These are phyloP conservation scores for Terrapene triunguis DNA, from an alignment of 2,113 vertebrate genomes.

Conservation along the genomic window DNA sequence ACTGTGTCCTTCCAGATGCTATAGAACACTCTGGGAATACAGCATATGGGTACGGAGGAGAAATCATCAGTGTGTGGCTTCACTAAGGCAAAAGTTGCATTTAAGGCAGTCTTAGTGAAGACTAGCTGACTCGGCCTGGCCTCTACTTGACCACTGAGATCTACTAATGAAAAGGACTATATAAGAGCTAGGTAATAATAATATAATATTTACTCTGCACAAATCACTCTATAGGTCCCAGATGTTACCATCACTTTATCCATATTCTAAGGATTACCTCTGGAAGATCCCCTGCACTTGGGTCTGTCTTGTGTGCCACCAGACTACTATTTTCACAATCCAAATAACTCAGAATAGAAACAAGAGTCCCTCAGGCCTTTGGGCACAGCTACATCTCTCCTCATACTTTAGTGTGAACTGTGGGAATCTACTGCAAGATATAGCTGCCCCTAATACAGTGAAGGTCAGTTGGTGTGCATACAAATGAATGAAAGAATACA, in stretches of 20 bases:
- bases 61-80: slow-evolving; percentile 38
- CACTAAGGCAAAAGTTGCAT: slow-evolving; percentile 28
- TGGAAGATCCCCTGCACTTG: not conserved
- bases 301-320: not conserved
- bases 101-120: slow-evolving; percentile 41
- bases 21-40: slow-evolving; percentile 43
- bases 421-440: not conserved
- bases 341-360: not conserved
- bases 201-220: not conserved
- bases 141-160: not conserved
- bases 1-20: not conserved
- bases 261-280: slow-evolving; percentile 7
- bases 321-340: not conserved
- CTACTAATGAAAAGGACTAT: not conserved
- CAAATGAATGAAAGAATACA: not conserved
- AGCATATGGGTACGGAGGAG: slow-evolving; percentile 17
- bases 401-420: slow-evolving; percentile 1
- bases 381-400: not conserved
- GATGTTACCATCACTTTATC: not conserved
- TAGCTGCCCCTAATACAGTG: not conserved
- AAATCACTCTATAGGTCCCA: not conserved
- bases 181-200: too few relatives aligned
- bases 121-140: slow-evolving; percentile 5
- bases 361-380: not conserved
- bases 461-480: not conserved